phyloP scores from a whole-genome alignment of 1,140 invertebrate species.

The Drosophila kohkoa region DNA sequence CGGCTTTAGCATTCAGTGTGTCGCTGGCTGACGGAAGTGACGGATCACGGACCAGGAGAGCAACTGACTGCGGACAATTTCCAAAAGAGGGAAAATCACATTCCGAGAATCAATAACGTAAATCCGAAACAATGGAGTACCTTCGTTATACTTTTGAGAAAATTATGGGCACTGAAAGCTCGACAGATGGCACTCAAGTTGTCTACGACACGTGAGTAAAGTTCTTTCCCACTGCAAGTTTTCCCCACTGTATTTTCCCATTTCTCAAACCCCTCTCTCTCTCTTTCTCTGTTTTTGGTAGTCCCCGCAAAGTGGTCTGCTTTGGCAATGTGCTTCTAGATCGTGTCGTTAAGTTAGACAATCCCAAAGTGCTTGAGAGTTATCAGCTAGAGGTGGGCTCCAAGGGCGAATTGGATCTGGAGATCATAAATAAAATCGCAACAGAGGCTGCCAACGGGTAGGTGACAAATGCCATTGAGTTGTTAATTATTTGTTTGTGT shows the following conservation, averaged over 20 bases:
- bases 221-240: conserved; percentile 7
- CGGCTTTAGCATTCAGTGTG: conserved; percentile 59
- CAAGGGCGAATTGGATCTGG: conserved; percentile 73
- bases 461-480: conserved; percentile 2
- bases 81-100: conserved; percentile 25
- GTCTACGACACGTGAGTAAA: conserved; percentile 56
- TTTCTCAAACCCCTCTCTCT: not conserved
- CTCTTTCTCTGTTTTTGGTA: conserved; percentile 20
- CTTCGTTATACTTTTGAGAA: conserved; percentile 71
- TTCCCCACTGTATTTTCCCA: not conserved
- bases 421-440: conserved; percentile 61
- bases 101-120: conserved; percentile 23
- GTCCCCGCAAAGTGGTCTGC: conserved; percentile 77
- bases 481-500: conserved; percentile 22
- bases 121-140: too few relatives aligned
- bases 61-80: conserved; percentile 4
- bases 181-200: conserved; percentile 43
- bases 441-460: conserved; percentile 64
- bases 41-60: conserved; percentile 35
- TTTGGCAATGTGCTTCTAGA: conserved; percentile 82
- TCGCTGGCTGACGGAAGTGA: conserved; percentile 56
- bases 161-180: conserved; percentile 54
- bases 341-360: conserved; percentile 59
- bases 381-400: conserved; percentile 68
- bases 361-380: conserved; percentile 60